Evolutionary conservation across 2,888 invertebrate species (phyloP).

Genomic region (Oscheius onirici): DNA sequence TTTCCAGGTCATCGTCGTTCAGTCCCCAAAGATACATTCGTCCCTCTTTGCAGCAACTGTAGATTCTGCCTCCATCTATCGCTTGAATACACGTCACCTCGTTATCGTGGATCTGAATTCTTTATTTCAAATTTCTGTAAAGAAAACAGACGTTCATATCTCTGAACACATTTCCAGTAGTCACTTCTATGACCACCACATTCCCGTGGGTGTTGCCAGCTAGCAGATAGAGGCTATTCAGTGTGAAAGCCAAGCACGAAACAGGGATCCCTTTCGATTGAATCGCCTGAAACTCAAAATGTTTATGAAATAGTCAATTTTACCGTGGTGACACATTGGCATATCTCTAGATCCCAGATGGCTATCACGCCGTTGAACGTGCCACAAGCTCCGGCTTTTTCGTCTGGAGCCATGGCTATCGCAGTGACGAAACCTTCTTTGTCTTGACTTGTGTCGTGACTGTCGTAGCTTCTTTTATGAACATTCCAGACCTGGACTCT

Average conservation of each 20-base stretch:
- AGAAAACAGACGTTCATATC: conserved; percentile 39
- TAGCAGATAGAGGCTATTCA: conserved; percentile 59
- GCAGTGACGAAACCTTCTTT: conserved; percentile 60
- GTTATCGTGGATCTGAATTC: conserved; percentile 48
- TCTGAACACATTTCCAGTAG: conserved; percentile 44
- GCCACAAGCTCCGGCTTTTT: conserved; percentile 68
- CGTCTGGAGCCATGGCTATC: conserved; percentile 63
- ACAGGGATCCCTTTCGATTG: conserved; percentile 60
- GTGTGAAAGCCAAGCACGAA: conserved; percentile 61
- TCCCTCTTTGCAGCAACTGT: conserved; percentile 59
- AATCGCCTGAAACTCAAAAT: conserved; percentile 44
- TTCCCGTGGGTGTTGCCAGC: conserved; percentile 62
- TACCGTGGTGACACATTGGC: conserved; percentile 67
- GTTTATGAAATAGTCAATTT: not conserved
- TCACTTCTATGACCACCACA: conserved; percentile 50
- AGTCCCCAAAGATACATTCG: conserved; percentile 59
- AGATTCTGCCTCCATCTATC: conserved; percentile 64
- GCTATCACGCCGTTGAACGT: conserved; percentile 69
- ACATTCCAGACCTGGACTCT: conserved; percentile 74
- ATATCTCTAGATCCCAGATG: conserved; percentile 70
- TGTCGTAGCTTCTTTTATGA: conserved; percentile 46
- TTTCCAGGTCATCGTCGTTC: conserved; percentile 30
- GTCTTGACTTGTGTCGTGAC: conserved; percentile 48
- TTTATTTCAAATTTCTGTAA: not conserved
- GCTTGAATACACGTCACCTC: conserved; percentile 53